A percentile compares a stretch with the other conserved stretches of the same genome.
Evolutionary conservation across 2,113 vertebrate genomes (phyloP).

Genomic region (Centrocercus urophasianus): DNA sequence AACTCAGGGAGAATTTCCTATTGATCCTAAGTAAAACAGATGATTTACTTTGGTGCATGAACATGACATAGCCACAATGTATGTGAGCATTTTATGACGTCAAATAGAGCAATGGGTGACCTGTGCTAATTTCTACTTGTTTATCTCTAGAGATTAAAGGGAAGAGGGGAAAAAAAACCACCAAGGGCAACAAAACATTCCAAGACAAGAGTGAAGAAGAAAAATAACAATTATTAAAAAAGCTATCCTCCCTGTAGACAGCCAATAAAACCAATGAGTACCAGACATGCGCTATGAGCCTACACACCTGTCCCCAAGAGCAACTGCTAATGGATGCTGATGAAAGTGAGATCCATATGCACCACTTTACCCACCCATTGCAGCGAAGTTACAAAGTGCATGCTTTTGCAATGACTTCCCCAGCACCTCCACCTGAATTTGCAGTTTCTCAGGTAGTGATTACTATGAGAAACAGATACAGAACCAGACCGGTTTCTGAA

Average conservation of each 20-base stretch:
- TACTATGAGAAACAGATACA: conserved; percentile 1
- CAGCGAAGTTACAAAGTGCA: neutral
- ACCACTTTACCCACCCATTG: neutral
- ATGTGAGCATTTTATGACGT: neutral
- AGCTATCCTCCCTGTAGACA: neutral
- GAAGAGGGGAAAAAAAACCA: rapidly evolving
- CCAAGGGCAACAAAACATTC: neutral
- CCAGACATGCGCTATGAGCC: neutral
- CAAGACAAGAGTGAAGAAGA: neutral
- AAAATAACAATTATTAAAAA: neutral
- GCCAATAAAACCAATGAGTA: neutral
- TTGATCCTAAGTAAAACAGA: neutral
- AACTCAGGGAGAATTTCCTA: neutral
- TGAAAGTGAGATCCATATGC: neutral
- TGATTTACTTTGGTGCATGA: neutral
- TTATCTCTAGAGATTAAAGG: neutral
- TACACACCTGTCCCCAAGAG: rapidly evolving
- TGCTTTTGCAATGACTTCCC: neutral
- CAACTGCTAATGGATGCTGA: neutral
- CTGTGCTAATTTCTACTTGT: neutral
- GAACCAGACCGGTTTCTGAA: neutral
- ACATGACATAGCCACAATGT: neutral
- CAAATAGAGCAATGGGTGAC: neutral
- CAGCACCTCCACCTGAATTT: neutral
- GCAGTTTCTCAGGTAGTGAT: neutral